Conservation (phyloP, 2,113 vertebrate species). For the Typhlomys cinereus region DNA sequence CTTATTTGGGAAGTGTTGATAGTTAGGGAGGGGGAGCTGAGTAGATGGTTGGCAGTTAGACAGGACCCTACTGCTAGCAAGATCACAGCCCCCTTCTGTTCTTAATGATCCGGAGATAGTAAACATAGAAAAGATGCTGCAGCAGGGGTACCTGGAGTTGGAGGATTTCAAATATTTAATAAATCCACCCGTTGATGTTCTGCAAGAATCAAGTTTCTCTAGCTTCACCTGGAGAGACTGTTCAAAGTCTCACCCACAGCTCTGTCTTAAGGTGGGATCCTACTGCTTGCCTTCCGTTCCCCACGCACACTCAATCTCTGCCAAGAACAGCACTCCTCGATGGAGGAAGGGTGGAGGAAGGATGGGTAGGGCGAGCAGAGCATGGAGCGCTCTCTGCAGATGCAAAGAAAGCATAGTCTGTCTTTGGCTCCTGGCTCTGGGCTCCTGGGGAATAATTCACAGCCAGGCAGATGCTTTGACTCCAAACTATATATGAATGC, state of each 20-base stretch:
- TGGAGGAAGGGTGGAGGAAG: background rate
- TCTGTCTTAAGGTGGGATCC: background rate
- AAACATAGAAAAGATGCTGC: constrained; percentile 15
- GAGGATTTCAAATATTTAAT: constrained; percentile 47
- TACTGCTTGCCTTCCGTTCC: background rate
- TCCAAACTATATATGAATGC: too few species aligned
- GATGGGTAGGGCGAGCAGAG: background rate
- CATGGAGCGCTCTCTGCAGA: constrained; percentile 26
- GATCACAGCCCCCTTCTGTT: background rate
- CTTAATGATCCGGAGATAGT: background rate
- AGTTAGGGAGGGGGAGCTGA: background rate
- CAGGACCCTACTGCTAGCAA: background rate
- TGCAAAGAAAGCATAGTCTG: background rate
- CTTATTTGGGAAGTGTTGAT: background rate
- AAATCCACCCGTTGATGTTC: background rate
- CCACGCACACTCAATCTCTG: background rate
- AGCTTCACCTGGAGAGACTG: constrained; percentile 40
- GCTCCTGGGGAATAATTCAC: background rate
- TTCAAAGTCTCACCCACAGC: background rate
- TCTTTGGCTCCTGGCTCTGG: background rate
- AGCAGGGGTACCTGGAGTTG: background rate
- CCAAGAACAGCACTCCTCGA: background rate
- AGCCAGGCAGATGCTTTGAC: background rate
- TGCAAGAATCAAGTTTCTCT: background rate
- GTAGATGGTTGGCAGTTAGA: background rate